Evolutionary conservation across 1,140 invertebrate species (phyloP).

Genomic region (Drosophila fuyamai): DNA sequence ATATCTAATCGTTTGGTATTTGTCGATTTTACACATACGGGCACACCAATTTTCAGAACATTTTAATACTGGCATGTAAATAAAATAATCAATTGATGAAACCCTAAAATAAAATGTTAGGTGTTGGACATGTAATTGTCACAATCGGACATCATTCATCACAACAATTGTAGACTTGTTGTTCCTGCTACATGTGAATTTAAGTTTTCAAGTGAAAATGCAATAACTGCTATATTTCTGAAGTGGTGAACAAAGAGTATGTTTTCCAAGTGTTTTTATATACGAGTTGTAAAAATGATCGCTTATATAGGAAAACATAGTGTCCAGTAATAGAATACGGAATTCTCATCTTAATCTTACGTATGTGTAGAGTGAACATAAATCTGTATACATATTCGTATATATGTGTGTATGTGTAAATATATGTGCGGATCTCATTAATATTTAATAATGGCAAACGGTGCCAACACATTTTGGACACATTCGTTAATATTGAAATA

Average conservation of each 20-base stretch:
- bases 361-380: conserved; percentile 19
- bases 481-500: background rate
- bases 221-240: conserved; percentile 7
- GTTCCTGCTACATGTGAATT: background rate
- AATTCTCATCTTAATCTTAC: conserved; percentile 12
- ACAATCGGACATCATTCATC: background rate
- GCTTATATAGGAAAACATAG: conserved; percentile 17
- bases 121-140: conserved; percentile 10
- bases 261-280: conserved; percentile 2
- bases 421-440: conserved; percentile 1
- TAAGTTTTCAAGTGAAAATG: conserved; percentile 22
- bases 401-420: conserved; percentile 9
- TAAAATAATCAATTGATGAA: conserved; percentile 37
- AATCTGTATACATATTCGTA: conserved; percentile 32
- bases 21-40: background rate
- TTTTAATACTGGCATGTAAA: conserved; percentile 37
- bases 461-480: background rate
- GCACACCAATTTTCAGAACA: conserved; percentile 26
- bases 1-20: background rate
- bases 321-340: background rate
- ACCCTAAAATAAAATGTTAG: conserved; percentile 22
- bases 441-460: conserved; percentile 6
- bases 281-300: background rate
- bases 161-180: background rate
- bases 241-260: conserved; percentile 8